Evolutionary conservation across 1,140 invertebrate genomes (phyloP).

Genomic region (Atopsyche davidsoni): DNA sequence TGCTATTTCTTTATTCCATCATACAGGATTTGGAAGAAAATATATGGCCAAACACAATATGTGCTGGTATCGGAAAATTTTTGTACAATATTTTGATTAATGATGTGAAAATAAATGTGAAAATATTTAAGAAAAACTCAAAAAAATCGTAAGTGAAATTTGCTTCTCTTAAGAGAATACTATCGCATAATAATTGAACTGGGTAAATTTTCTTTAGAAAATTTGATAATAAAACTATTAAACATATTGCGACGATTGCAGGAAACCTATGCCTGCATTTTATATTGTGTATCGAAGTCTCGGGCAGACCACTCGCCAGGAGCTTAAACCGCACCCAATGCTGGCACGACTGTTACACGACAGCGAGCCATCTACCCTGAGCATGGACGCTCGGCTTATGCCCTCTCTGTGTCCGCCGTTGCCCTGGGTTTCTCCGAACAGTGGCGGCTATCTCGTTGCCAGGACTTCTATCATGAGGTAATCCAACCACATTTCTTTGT

Average conservation of each 20-base stretch:
- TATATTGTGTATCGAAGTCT: conserved; percentile 72
- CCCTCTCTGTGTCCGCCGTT: conserved; percentile 75
- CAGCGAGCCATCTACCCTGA: conserved; percentile 59
- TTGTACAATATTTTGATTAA: conserved; percentile 81
- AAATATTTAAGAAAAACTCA: conserved; percentile 52
- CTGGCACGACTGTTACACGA: conserved; percentile 61
- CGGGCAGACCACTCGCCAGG: conserved; percentile 57
- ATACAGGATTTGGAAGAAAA: conserved; percentile 47
- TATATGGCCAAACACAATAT: conserved; percentile 59
- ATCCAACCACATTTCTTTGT: too few species aligned
- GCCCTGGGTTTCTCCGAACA: conserved; percentile 62
- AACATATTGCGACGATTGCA: too few species aligned
- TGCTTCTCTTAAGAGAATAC: background rate
- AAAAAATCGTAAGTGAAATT: conserved; percentile 47
- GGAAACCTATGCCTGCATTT: conserved; percentile 61
- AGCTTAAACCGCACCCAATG: conserved; percentile 80
- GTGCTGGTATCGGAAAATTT: conserved; percentile 68
- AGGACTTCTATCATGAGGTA: conserved; percentile 60
- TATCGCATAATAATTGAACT: background rate
- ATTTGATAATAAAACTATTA: background rate
- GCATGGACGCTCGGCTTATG: conserved; percentile 62
- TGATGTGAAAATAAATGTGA: conserved; percentile 76
- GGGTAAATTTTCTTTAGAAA: background rate
- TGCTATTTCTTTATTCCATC: conserved; percentile 27
- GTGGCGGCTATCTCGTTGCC: conserved; percentile 71